Evolutionary conservation across 1,140 invertebrate genomes (phyloP).

Genomic region (Brachionus paranguensis): DNA sequence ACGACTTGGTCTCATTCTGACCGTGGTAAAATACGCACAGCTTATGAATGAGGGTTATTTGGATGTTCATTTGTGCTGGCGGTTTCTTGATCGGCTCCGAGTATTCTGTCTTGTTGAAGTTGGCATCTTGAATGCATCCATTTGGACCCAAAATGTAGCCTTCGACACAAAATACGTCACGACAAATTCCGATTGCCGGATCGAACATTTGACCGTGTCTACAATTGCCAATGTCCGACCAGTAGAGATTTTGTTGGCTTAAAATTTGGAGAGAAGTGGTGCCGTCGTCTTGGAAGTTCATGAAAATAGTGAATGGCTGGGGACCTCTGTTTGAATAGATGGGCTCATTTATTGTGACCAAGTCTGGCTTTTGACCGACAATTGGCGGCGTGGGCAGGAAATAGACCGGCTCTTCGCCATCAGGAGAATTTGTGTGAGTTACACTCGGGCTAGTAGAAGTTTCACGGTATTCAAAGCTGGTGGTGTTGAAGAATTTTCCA

Average conservation of each 20-base stretch:
- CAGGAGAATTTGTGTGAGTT: background rate
- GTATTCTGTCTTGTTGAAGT: slow-evolving; percentile 4
- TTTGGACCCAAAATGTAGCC: slow-evolving; percentile 3
- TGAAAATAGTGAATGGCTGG: slow-evolving; percentile 23
- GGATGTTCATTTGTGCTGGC: background rate
- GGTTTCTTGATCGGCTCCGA: slow-evolving; percentile 14
- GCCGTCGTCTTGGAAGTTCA: slow-evolving; percentile 38
- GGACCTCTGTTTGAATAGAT: slow-evolving; percentile 7
- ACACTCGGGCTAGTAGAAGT: background rate
- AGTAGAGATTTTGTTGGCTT: background rate
- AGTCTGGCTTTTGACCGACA: background rate
- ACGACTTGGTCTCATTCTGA: background rate
- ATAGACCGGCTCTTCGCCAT: background rate
- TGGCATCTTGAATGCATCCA: background rate
- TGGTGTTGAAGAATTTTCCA: background rate
- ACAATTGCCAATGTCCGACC: slow-evolving; percentile 31
- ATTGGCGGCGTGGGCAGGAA: background rate
- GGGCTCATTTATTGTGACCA: background rate
- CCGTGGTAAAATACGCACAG: background rate
- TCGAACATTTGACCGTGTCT: slow-evolving; percentile 35
- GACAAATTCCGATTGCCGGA: background rate
- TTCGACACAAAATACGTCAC: slow-evolving; percentile 28
- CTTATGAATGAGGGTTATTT: background rate
- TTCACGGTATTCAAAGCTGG: too few species aligned
- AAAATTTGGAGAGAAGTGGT: slow-evolving; percentile 29